A percentile compares a stretch with the other conserved stretches of the same genome.
These are phyloP conservation scores for Heliothis peltigera DNA, from an alignment of 2,888 invertebrate genomes.

Conservation along the genomic window DNA sequence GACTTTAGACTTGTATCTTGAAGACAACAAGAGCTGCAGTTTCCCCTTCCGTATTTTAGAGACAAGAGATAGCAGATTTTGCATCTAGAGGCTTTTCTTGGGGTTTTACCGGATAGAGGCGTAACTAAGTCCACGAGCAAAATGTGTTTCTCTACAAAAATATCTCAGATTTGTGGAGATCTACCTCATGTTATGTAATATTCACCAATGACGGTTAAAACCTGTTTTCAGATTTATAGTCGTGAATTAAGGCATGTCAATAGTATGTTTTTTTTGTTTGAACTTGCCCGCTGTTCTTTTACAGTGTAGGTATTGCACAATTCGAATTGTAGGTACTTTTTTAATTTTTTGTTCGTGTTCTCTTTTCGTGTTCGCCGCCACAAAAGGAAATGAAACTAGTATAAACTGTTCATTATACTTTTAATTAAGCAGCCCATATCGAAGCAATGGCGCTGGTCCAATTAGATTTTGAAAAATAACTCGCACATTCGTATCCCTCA, in stretches of 20 bases:
- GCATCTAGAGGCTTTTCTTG: constrained; percentile 73
- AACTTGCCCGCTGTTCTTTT: constrained; percentile 32
- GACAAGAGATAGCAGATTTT: constrained; percentile 76
- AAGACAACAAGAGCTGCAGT: constrained; percentile 41
- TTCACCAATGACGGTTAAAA: constrained; percentile 48
- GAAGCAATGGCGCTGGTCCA: constrained; percentile 39
- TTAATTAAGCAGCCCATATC: constrained; percentile 32
- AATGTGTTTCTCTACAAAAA: constrained; percentile 81
- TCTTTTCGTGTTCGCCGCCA: constrained; percentile 13
- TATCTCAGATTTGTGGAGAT: constrained; percentile 75
- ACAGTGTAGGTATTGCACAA: constrained; percentile 29
- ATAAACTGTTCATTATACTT: constrained; percentile 15
- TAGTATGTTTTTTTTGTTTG: constrained; percentile 32
- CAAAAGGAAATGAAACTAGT: constrained; percentile 20
- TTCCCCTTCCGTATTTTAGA: constrained; percentile 71
- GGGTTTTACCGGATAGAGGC: constrained; percentile 74
- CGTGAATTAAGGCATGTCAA: constrained; percentile 54
- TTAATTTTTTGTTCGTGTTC: constrained; percentile 17
- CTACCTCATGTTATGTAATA: constrained; percentile 62
- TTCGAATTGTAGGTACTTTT: constrained; percentile 17
- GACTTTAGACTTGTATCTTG: constrained; percentile 8
- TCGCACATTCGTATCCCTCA: constrained; percentile 71
- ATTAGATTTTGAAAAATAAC: constrained; percentile 65
- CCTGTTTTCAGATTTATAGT: constrained; percentile 41
- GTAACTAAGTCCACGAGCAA: constrained; percentile 82